Evolutionary conservation across 2,113 vertebrate species (phyloP).

Genomic region (Oreochromis spilurus): DNA sequence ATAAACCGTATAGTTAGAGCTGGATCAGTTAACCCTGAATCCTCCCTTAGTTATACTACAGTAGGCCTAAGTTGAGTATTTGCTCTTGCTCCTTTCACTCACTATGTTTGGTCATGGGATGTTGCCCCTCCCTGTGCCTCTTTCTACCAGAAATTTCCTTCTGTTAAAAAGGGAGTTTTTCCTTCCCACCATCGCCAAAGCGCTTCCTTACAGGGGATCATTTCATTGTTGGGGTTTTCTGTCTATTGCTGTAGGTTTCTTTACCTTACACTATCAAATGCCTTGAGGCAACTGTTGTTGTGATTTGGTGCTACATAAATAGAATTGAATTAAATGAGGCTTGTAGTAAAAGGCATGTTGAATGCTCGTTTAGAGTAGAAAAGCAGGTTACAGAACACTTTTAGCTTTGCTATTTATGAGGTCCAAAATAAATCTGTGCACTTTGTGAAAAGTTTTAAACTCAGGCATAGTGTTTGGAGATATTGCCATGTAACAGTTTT

Average conservation of each 20-base stretch:
- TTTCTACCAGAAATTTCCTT: neutral
- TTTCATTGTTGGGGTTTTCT: neutral
- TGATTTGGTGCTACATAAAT: neutral
- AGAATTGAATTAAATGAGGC: neutral
- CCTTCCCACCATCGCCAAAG: too few relatives aligned
- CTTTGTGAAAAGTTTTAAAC: neutral
- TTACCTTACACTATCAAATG: rapidly evolving
- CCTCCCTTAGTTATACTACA: neutral
- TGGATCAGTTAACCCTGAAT: neutral
- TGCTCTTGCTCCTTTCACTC: neutral
- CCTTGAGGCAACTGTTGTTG: neutral
- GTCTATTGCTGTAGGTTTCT: neutral
- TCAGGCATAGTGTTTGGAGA: neutral
- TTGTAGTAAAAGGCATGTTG: neutral
- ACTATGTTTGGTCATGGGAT: neutral
- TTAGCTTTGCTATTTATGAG: neutral
- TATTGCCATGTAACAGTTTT: neutral
- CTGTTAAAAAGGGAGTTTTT: too few relatives aligned
- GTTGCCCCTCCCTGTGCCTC: neutral
- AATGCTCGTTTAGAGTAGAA: neutral
- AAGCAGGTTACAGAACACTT: neutral
- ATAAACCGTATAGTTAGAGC: rapidly evolving
- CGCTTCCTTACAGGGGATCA: neutral
- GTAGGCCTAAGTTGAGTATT: neutral
- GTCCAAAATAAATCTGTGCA: neutral